Evolutionary conservation across 2,888 invertebrate genomes (phyloP).

Genomic region (Desoria tigrina): DNA sequence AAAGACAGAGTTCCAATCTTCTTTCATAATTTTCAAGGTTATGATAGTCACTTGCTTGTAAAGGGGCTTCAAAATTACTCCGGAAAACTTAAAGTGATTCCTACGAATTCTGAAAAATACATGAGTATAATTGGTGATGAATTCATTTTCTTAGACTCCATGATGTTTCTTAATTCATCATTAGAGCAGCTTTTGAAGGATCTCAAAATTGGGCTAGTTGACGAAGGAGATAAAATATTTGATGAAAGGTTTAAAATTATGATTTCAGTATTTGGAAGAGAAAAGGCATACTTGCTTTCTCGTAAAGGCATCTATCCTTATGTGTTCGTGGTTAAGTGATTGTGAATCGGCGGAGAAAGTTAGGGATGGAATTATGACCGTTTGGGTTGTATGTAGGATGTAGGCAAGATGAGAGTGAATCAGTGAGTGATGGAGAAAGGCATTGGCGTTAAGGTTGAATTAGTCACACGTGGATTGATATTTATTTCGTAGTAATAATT

Average conservation of each 20-base stretch:
- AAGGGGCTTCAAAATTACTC: conserved; percentile 14
- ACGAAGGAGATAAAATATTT: conserved; percentile 10
- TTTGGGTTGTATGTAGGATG: too few species aligned
- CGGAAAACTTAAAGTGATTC: conserved; percentile 22
- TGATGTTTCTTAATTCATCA: conserved; percentile 18
- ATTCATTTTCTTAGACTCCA: conserved; percentile 30
- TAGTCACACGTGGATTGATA: too few species aligned
- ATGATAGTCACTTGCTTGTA: conserved; percentile 15
- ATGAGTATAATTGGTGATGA: conserved; percentile 17
- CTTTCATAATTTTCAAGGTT: conserved; percentile 7
- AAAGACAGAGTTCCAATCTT: neutral
- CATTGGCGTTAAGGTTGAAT: too few species aligned
- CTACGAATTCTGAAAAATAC: conserved; percentile 26
- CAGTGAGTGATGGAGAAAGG: too few species aligned
- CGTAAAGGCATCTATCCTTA: conserved; percentile 38
- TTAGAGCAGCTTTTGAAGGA: conserved; percentile 24
- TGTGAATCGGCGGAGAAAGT: too few species aligned
- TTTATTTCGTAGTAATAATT: too few species aligned
- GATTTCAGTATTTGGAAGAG: conserved; percentile 15
- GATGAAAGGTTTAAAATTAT: conserved; percentile 5
- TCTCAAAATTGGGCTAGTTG: neutral
- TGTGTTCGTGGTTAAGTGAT: neutral
- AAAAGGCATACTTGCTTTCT: neutral
- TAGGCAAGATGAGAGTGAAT: too few species aligned
- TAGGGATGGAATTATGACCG: too few species aligned